Percentiles rank a stretch among this genome's conserved stretches.
Conservation (phyloP, 2,797 vertebrate genomes). For the Sarcoramphus papa region DNA sequence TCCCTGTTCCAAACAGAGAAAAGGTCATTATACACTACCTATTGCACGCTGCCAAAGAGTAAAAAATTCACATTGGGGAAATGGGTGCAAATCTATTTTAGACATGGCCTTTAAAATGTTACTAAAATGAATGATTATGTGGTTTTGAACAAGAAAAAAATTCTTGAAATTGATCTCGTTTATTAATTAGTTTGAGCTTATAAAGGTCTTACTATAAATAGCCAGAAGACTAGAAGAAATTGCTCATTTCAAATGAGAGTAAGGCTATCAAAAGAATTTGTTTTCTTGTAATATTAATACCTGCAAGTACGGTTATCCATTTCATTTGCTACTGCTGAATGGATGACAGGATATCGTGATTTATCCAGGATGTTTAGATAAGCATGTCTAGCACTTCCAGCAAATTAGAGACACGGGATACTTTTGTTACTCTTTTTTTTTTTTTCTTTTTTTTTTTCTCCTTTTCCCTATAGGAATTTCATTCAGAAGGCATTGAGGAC, state of each 20-base stretch:
- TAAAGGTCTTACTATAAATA: slow-evolving; percentile 80
- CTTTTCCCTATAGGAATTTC: background rate
- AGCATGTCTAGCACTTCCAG: background rate
- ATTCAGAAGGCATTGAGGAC: background rate
- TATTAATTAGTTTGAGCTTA: slow-evolving; percentile 80
- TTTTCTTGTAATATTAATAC: slow-evolving; percentile 60
- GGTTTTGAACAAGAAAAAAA: slow-evolving; percentile 72
- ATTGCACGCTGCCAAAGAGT: slow-evolving; percentile 72
- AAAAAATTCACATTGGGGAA: slow-evolving; percentile 77
- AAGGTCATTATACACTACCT: slow-evolving; percentile 78
- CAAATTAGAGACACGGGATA: background rate
- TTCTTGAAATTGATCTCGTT: slow-evolving; percentile 76
- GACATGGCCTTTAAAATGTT: slow-evolving; percentile 79
- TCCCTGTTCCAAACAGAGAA: slow-evolving; percentile 82
- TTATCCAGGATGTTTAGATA: background rate
- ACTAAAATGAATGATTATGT: slow-evolving; percentile 80
- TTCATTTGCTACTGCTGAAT: background rate
- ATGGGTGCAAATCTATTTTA: slow-evolving; percentile 79
- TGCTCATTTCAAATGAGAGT: slow-evolving; percentile 64
- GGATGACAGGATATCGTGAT: background rate
- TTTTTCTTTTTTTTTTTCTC: too few relatives aligned
- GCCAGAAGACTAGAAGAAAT: slow-evolving; percentile 66
- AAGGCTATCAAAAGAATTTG: slow-evolving; percentile 55
- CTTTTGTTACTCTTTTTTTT: background rate
- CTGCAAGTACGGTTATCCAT: slow-evolving; percentile 3